Evolutionary conservation across 1,140 invertebrate genomes (phyloP), one percentile per base, ranked within the genome.

Genomic region (Octopus bimaculoides): DNA sequence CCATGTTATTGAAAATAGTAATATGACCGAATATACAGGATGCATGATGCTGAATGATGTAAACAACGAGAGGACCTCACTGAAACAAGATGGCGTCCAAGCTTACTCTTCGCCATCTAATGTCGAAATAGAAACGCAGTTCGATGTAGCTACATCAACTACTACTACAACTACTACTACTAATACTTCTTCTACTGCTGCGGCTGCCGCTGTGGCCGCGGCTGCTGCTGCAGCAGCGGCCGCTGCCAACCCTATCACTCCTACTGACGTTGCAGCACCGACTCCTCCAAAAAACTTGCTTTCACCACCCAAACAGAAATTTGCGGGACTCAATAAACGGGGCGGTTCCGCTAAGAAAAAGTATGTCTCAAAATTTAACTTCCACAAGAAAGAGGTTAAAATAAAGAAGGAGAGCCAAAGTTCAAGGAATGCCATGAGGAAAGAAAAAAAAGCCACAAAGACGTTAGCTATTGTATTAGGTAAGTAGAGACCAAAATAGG

Each of bases 391-490:
- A 69, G 74, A 52, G 89, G 86, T 83, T 78, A 86, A 89, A 87
- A 85, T 81, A 86, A 81, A 82, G 20, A 88, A 88, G 82, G 88
- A 87, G 87, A 71, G 4, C 14, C 66, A 71, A 1, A 20, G 4
- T 6, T 14, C 66, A 5, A 98, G 97, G 88, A 97, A 96, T 52
- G 96, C 96, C 1, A 96, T 96, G 4, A 97, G 96, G 88, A 96
- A 96, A 87, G 98, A 99, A 89, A 93, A 97, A 81, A 98, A 99
- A 91, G 98, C 98, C n/a, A 99, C 98, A 6, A 99, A 99, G 92
- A 99, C 98, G 17, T 90, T 99, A 56, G 98, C 97, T 81, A 99
- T 99, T 89, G 98, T 99, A 82, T 92, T 99, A 88, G 98, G 98
- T 99, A 92, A 93, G 93, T 83, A 41, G 26, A 41, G 26, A 41